phyloP scores from a whole-genome alignment of 2,113 vertebrate genomes.

The Panthera tigris region DNA sequence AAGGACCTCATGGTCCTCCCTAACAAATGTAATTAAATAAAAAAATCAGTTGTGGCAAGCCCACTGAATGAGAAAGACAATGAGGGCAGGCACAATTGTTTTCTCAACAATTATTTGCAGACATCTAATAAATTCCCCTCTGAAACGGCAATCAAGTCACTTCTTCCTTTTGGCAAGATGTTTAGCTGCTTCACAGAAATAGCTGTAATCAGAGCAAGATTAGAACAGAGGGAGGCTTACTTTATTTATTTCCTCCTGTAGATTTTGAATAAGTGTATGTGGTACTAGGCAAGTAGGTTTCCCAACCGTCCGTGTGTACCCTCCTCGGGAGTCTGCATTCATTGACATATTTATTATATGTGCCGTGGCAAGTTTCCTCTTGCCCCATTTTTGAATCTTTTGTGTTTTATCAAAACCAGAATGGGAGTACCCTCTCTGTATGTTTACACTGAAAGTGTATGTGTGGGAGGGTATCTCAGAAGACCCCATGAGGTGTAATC shows the following conservation, averaged over 20 bases:
- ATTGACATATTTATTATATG: conserved; percentile 61
- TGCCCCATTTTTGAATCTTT: conserved; percentile 62
- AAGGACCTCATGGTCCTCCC: neutral
- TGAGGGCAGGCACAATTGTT: neutral
- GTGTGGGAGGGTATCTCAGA: neutral
- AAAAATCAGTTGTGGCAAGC: neutral
- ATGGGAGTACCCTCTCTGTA: conserved; percentile 51
- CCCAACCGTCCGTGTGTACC: neutral
- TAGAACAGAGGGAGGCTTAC: conserved; percentile 53
- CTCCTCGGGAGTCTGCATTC: conserved; percentile 46
- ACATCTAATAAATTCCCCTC: conserved; percentile 40
- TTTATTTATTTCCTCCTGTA: conserved; percentile 25
- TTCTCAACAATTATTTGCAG: conserved; percentile 49
- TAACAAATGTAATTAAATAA: conserved; percentile 46
- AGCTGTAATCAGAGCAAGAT: conserved; percentile 57
- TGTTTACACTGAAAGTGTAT: conserved; percentile 35
- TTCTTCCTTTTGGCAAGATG: conserved; percentile 61
- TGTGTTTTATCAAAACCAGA: conserved; percentile 72
- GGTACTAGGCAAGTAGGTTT: neutral
- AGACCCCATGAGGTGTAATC: conserved; percentile 70
- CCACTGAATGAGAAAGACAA: neutral
- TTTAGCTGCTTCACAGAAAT: conserved; percentile 44
- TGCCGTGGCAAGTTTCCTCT: conserved; percentile 63
- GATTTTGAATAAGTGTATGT: conserved; percentile 21
- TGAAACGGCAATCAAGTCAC: conserved; percentile 58